A percentile compares a stretch with the other conserved stretches of the same genome.
These are phyloP conservation scores for Xiphydria camelus DNA, from an alignment of 2,888 invertebrate genomes.

Conservation along the genomic window DNA sequence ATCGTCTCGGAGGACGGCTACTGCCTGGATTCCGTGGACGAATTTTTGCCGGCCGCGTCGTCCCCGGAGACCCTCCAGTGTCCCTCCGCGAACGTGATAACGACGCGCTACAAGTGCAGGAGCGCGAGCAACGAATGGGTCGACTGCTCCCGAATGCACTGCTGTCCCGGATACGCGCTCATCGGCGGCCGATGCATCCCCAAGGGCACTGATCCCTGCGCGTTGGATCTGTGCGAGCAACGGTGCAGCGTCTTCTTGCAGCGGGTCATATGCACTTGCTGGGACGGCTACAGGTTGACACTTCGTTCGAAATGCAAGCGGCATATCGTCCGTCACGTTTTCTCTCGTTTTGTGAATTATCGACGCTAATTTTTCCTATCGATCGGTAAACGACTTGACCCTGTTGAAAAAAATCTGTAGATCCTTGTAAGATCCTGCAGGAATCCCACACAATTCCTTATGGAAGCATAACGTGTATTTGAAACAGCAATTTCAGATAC, in stretches of 20 bases:
- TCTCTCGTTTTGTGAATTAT: no score
- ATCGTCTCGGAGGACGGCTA: slow-evolving; percentile 17
- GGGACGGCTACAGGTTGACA: slow-evolving; percentile 64
- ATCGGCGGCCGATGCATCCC: slow-evolving; percentile 68
- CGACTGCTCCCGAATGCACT: slow-evolving; percentile 66
- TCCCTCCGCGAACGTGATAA: slow-evolving; percentile 66
- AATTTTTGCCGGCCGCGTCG: slow-evolving; percentile 9
- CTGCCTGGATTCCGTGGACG: slow-evolving; percentile 15
- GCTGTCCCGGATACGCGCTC: slow-evolving; percentile 67
- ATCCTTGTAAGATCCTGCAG: no score
- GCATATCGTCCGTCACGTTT: no score
- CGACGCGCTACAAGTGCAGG: slow-evolving; percentile 65
- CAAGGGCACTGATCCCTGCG: slow-evolving; percentile 66
- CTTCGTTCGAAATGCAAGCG: no score
- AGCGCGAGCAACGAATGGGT: slow-evolving; percentile 63
- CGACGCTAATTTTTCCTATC: no score
- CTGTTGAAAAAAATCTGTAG: no score
- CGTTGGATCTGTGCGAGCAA: slow-evolving; percentile 68
- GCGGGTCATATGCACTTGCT: slow-evolving; percentile 69
- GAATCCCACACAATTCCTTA: no score
- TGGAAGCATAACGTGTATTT: no score
- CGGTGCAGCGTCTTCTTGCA: slow-evolving; percentile 67
- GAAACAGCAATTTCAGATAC: no score
- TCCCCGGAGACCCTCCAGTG: slow-evolving; percentile 57
- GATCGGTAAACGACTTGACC: no score